Evolutionary conservation across 2,888 invertebrate species (phyloP), one percentile per base, ranked within the genome.

Genomic region (Protodeltote pygarga): DNA sequence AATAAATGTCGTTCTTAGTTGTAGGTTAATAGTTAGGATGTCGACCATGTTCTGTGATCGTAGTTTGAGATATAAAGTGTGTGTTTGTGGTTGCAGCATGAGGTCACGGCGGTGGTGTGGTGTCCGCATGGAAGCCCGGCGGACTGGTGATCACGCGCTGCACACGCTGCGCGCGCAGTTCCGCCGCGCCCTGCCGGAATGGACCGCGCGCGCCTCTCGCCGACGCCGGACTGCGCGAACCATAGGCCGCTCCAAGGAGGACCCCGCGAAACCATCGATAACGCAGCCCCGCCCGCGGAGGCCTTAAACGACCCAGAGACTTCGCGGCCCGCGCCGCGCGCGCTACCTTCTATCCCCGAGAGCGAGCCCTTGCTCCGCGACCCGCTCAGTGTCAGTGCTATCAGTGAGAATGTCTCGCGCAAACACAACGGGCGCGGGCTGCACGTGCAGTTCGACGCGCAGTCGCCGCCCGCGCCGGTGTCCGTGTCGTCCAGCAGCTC

Each of bases 401-500:
- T 48, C 37, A 49, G 50, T 64, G 65, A 68, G 20, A 52, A 65
- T 52, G 63, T 51, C 38, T 49, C 80, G 64, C 74, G 82, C 46
- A 79, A 84, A 62, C 71, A 74, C 27, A 78, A 83, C 50, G 88
- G 88, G 23, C 86, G 91, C 16, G 83, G 75, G 45, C 83, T 93
- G 55, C 94, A 92, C 74, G 94, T 94, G 50, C 93, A 94, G 81
- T 94, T 94, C 76, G 92, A 93, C 67, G 92, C 91, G 67, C 89
- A 89, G 66, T 85, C 85, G 65, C 83, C 92, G 65, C 73, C 86
- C 47, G 79, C 89, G 24, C 81, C 92, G 54, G 85, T 85, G 1
- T 85, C 92, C 24, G 72, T 77, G 3, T 86, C 92, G 19, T 88
- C 84, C 61, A 92, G 91, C 52, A 85, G 93, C 48, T 93, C 93